Evolutionary conservation across 2,113 vertebrate genomes (phyloP).

Genomic region (Percopsis transmontana): DNA sequence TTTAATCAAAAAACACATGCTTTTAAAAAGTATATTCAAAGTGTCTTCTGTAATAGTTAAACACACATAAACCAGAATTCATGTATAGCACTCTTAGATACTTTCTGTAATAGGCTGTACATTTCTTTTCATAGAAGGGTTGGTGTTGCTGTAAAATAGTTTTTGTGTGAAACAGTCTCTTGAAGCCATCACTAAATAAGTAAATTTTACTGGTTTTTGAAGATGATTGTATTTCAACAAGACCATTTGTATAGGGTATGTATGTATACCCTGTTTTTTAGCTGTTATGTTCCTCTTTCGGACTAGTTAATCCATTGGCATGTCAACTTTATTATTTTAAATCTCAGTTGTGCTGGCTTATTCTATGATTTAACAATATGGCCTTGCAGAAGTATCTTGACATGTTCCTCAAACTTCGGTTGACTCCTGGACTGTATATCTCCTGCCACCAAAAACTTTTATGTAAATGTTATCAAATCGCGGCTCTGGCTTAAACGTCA

Average conservation of each 20-base stretch:
- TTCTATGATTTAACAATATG: constrained; percentile 11
- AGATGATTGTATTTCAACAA: too few relatives aligned
- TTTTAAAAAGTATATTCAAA: constrained; percentile 16
- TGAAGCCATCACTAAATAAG: background rate
- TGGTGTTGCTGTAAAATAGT: background rate
- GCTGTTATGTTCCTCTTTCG: constrained; percentile 9
- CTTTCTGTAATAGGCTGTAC: too few relatives aligned
- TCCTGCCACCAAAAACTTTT: too few relatives aligned
- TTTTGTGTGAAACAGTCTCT: background rate
- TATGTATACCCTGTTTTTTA: constrained; percentile 11
- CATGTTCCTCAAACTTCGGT: background rate
- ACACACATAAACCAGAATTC: background rate
- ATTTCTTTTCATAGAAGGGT: too few relatives aligned
- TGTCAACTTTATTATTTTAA: background rate
- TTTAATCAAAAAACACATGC: background rate
- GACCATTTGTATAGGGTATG: background rate
- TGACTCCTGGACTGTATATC: too few relatives aligned
- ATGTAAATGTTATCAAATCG: too few relatives aligned
- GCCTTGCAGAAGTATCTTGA: background rate
- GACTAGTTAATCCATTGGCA: constrained; percentile 1
- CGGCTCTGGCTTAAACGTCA: too few relatives aligned
- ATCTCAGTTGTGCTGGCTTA: constrained; percentile 1
- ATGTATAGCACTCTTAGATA: background rate
- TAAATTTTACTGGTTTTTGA: background rate
- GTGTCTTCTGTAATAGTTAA: background rate